Evolutionary conservation across 2,113 vertebrate species (phyloP).

Genomic region (Ictalurus furcatus): DNA sequence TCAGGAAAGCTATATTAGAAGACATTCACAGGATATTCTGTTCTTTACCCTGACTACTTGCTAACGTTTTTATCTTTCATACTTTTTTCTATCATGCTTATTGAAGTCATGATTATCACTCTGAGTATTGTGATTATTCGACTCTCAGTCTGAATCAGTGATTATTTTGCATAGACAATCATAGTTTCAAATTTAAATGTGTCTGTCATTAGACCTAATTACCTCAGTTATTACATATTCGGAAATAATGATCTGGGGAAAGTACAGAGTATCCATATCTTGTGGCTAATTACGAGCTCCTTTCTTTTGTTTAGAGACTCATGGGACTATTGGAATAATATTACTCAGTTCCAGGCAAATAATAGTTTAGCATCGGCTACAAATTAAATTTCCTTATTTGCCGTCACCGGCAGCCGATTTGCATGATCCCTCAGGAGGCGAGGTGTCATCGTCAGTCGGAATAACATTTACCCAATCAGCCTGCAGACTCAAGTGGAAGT

Average conservation of each 20-base stretch:
- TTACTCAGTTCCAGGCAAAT: slow-evolving; percentile 49
- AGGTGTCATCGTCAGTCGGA: slow-evolving; percentile 12
- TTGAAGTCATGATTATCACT: not conserved
- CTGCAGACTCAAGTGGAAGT: slow-evolving; percentile 27
- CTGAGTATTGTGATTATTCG: slow-evolving; percentile 10
- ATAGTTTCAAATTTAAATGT: slow-evolving; percentile 34
- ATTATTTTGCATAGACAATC: slow-evolving; percentile 32
- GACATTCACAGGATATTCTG: not conserved
- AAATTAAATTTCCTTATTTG: slow-evolving; percentile 47
- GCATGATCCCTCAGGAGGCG: slow-evolving; percentile 36
- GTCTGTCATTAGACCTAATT: slow-evolving; percentile 46
- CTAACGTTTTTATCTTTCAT: not conserved
- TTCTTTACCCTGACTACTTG: not conserved
- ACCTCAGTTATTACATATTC: slow-evolving; percentile 42
- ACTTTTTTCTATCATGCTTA: not conserved
- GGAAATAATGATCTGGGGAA: slow-evolving; percentile 36
- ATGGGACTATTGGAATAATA: slow-evolving; percentile 41
- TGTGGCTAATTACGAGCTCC: slow-evolving; percentile 46
- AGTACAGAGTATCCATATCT: slow-evolving; percentile 43
- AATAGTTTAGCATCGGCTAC: slow-evolving; percentile 47
- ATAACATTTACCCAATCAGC: slow-evolving; percentile 47
- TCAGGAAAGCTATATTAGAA: not conserved
- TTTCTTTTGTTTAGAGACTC: slow-evolving; percentile 38
- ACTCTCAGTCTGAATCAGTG: slow-evolving; percentile 17
- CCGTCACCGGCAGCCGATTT: slow-evolving; percentile 29